Evolutionary conservation across 1,140 invertebrate species (phyloP), one percentile per base, ranked within the genome.

Genomic region (Pogonus chalceus): DNA sequence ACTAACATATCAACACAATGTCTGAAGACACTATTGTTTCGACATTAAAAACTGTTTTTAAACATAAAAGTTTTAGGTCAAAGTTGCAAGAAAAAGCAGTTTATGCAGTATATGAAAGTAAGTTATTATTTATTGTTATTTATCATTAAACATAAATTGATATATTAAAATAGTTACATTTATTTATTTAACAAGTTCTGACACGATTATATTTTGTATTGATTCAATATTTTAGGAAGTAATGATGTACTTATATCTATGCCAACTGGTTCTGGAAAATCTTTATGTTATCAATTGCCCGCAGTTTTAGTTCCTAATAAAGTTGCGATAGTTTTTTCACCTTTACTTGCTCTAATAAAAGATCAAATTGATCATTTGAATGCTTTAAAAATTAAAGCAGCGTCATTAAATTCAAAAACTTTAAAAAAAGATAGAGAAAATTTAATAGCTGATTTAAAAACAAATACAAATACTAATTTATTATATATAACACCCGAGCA

Each of bases 211-310:
- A 46, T n/a, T 46, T 49, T 14, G 10, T 49, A 49, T 23, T 10
- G 23, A 20, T 22, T 1, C 1, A 49, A 1, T 20, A 1, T 69
- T 72, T 78, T 59, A 82, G 86, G 81, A 62, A 80, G 82, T 60
- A 75, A 80, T 62, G 84, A 87, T 79, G 79, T 85, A 7, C 88
- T 84, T 69, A 85, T 92, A 20, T 86, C 90, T 61, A 94, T 94
- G 91, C 88, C 91, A 2, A 94, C 90, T 57, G 93, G 93, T 14
- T 91, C 88, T 60, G 95, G 94, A n/a, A 98, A 98, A 73, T 94
- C 90, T 54, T 72, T 97, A 35, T 96, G 92, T 69, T 97, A 94
- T 73, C 95, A 97, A 72, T 78, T 90, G 63, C 92, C 92, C 39
- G 88, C 91, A 0, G 77, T 94, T 60, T 65, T 83, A 56, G 78